phyloP scores from a whole-genome alignment of 2,888 invertebrate genomes.

The Brachyopa scutellaris region DNA sequence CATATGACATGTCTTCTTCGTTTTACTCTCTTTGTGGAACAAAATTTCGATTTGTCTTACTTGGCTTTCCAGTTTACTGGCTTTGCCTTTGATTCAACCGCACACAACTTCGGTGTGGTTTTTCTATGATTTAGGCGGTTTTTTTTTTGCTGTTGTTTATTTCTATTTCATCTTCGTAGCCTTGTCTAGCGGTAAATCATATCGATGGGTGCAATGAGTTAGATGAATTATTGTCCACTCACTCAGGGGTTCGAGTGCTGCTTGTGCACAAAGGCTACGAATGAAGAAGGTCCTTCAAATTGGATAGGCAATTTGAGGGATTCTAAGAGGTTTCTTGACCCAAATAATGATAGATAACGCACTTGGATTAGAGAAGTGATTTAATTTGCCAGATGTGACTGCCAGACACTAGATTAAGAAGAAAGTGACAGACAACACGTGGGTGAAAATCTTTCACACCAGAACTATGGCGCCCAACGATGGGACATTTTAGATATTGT shows the following conservation, averaged over 20 bases:
- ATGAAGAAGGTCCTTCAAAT: conserved; percentile 8
- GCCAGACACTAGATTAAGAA: too few species aligned
- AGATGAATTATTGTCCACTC: conserved; percentile 54
- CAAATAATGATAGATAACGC: neutral
- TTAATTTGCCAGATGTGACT: conserved; percentile 2
- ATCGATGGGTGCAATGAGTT: conserved; percentile 54
- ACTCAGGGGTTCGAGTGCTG: conserved; percentile 18
- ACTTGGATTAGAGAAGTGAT: neutral
- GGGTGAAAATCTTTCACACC: too few species aligned
- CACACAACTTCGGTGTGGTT: conserved; percentile 29
- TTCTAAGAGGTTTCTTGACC: conserved; percentile 12
- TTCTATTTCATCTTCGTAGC: neutral
- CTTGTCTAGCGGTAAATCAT: conserved; percentile 40
- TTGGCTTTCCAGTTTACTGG: conserved; percentile 53
- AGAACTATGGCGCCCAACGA: too few species aligned
- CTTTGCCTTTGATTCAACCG: conserved; percentile 48
- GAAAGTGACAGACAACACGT: too few species aligned
- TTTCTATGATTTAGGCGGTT: conserved; percentile 29
- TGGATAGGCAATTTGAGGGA: conserved; percentile 14
- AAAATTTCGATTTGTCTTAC: conserved; percentile 63
- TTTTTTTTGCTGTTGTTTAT: neutral
- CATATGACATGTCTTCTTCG: conserved; percentile 34
- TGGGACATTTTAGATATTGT: too few species aligned
- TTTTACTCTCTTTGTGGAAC: conserved; percentile 3
- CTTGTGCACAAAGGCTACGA: neutral